Base-by-base conservation (phyloP, 2,888 invertebrate species). In the Apamea epomidion region DNA sequence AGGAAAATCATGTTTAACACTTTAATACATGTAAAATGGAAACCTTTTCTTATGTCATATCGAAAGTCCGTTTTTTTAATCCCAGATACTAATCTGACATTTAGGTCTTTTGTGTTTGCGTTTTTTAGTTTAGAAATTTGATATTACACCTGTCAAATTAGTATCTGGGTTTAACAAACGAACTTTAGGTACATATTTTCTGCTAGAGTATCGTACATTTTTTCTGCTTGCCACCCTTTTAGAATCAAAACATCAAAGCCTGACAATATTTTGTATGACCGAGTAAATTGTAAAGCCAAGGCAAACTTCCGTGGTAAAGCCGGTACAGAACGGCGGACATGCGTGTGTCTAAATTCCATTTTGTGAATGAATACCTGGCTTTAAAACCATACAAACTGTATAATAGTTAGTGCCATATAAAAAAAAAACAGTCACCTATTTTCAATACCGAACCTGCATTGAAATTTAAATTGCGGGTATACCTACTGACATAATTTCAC, bases 261-360 rank as follows among this genome's bases (percentile, higher is more conserved):
- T 37, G 45, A 60, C 45, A 60, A 76, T 48, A 76, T 77, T 76
- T 48, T 76, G 32, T 48, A 25, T 51, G 60, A 60, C 48, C 37
- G 37, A 68, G 2, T 60, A 48, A 68, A 48, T 45, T 72, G 29
- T 80, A 71, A 70, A 80, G 29, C 37, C 29, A 54, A 65, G 21
- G 45, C 32, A 64, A 80, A 32, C 65, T 70, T 25, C 54, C 64
- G n/a, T 81, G 6, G 29, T 69, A 78, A 78, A 78, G 21, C 65
- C 45, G 14, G n/a, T 37, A 21, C 45, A 37, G 78, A 51, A 32
- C 54, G 25, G 25, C 14, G 37, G 37, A 37, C 54, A 58, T 70
- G 25, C 29, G 29, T 80, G 45, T 37, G 25, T 60, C 37, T 67
- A 54, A 32, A 65, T 21, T n/a, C 54, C 32, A 71, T 70, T 70